phyloP scores from a whole-genome alignment of 2,113 vertebrate genomes.

The Meleagris gallopavo region DNA sequence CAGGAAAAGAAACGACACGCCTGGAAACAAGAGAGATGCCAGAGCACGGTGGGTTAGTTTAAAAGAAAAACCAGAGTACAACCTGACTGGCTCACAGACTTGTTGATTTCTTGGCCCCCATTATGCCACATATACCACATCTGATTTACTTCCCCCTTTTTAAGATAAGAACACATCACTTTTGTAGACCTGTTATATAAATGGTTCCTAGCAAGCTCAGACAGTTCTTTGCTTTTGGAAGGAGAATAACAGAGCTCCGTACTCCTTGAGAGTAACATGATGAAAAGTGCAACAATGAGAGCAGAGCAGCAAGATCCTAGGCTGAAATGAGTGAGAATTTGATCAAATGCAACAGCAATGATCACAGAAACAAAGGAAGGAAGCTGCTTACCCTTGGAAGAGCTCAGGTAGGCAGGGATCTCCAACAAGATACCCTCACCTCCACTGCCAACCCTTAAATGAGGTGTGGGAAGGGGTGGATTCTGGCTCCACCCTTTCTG shows the following conservation, averaged over 20 bases:
- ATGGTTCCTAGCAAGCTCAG: not conserved
- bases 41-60: not conserved
- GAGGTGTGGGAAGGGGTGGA: no score
- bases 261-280: not conserved
- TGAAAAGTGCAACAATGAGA: no score
- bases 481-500: no score
- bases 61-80: not conserved
- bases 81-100: not conserved
- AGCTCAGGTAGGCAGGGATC: no score
- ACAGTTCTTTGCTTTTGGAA: not conserved
- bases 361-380: no score
- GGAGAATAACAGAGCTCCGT: not conserved
- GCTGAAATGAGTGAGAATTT: no score
- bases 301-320: no score
- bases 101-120: accelerated
- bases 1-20: not conserved
- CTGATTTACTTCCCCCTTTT: not conserved
- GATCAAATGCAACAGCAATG: no score
- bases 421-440: no score
- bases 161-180: accelerated
- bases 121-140: accelerated
- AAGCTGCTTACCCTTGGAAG: no score
- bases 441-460: no score
- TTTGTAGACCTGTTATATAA: not conserved
- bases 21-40: not conserved